Base-by-base conservation (phyloP, 2,113 vertebrate species). In the Xyrauchen texanus region DNA sequence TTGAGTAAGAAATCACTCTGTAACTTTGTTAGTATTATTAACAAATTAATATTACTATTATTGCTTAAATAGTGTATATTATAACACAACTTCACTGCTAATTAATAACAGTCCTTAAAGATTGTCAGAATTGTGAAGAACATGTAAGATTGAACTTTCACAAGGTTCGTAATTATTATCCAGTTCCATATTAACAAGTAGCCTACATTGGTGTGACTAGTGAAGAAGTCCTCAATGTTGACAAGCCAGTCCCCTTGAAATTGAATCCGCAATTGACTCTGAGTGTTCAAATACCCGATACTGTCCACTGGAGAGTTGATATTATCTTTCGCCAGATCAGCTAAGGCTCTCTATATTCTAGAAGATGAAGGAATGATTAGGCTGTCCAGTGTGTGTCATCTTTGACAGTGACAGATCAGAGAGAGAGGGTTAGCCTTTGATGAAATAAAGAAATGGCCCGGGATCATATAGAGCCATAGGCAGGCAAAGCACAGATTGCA, bases 321-420 rank as follows among this genome's bases (percentile, higher is more conserved):
- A 63, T 65, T 76, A 79, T 79, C 71, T 69, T 53, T 79, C 64
- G 58, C 57, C 53, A 45, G 42, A 58, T 74, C 64, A 51, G 34
- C 10, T 5, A 57, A 8, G 7, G 45, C 72, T 77, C 47, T 83
- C 61, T 52, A 77, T 83, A 77, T 80, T 80, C 73, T 66, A 64
- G 66, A 47, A 72, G 82, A 83, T 80, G 67, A 77, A 83, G 72
- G 44, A 53, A 79, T 70, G 72, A 80, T 77, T 76, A 83, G 73
- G 52, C 77, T 66, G 82, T 83, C 82, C 55, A 52, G 68, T 42
- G 70, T 42, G 70, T 55, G 78, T 75, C 11, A 15, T 73, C 70
- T 63, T 51, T 66, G 82, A 83, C 78, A 77, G 78, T 51, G 60
- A 74, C 9, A 44, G 53, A 69, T 71, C 15, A n/a, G 52, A 57